Evolutionary conservation across 35 echinoderm and acorn worm species (phyloP).

Genomic region (Chiridota heheva): DNA sequence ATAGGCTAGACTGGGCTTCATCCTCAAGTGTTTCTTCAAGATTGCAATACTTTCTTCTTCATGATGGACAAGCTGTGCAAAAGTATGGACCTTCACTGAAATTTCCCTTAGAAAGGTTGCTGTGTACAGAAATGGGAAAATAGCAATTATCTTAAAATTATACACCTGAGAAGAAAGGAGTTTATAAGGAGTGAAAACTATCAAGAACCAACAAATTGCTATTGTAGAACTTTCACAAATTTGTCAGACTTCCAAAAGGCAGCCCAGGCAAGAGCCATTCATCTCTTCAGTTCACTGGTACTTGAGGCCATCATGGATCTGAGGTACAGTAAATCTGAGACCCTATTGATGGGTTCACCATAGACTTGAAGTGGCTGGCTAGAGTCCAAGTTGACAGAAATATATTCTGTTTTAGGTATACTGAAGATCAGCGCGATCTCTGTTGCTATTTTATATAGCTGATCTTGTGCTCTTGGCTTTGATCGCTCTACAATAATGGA

Average conservation of each 20-base stretch:
- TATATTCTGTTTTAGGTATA: too few species aligned
- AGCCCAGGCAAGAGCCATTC: background rate
- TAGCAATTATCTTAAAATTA: background rate
- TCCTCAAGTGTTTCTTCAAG: conserved; percentile 76
- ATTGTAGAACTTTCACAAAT: background rate
- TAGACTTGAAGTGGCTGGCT: too few species aligned
- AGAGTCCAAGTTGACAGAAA: too few species aligned
- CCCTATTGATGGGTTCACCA: too few species aligned
- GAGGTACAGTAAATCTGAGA: background rate
- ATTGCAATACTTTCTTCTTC: conserved; percentile 53
- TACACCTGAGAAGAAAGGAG: background rate
- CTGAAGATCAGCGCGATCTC: too few species aligned
- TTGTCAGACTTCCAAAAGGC: background rate
- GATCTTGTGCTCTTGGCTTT: too few species aligned
- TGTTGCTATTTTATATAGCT: too few species aligned
- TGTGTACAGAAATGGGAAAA: conserved; percentile 20
- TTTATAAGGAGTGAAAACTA: background rate
- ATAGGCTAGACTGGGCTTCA: conserved; percentile 76
- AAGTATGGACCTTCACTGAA: conserved; percentile 53
- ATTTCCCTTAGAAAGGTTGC: conserved; percentile 73
- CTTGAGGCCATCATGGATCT: background rate
- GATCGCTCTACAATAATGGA: too few species aligned
- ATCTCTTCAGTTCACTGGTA: background rate
- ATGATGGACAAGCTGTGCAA: conserved; percentile 87
- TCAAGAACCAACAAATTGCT: background rate